Base-by-base conservation (phyloP, 2,888 invertebrate genomes). In the Drosophila gaucha region DNA sequence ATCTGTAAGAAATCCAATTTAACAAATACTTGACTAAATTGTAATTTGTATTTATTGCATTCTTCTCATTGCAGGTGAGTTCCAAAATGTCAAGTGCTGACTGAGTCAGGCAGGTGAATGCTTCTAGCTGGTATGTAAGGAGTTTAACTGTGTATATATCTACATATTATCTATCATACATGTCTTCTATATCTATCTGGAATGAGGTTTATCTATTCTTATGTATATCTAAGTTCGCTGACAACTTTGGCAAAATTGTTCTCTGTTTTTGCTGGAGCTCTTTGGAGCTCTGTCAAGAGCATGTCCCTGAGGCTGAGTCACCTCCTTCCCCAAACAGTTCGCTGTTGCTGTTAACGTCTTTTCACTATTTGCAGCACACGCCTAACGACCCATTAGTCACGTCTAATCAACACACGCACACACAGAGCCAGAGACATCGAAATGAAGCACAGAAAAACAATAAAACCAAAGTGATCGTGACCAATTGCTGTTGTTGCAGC, bases 391-490 rank as follows among this genome's bases (percentile, higher is more conserved):
- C 67, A 87, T 82, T 82, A 85, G 87, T 87, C 82, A 82, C 82
- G 82, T 85, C 87, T 75, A 82, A 82, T 82, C 86, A 75, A 79
- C 86, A 73, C 71, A 46, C 43, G 47, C 33, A 46, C 22, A 20
- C 26, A 49, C 26, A 36, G 35, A 31, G 59, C 57, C 43, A 52
- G 28, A 46, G 47, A 50, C 49, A 67, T 16, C 16, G 35, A 31
- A 30, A 62, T 51, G 38, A 38, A 20, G 47, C 28, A 28, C 10
- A 64, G 49, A 69, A 22, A 78, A 78, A 75, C 87, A 78, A 86
- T 80, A 78, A 85, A 66, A 52, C 47, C 87, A 73, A 85, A 78
- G 67, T 82, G 87, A 82, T 82, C 82, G 87, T 82, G 82, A 78
- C 86, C 87, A 87, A 87, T 80, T 78, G 80, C 43, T 58, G 64